Conservation (phyloP, 2,113 vertebrate genomes). For the Corythoichthys intestinalis region DNA sequence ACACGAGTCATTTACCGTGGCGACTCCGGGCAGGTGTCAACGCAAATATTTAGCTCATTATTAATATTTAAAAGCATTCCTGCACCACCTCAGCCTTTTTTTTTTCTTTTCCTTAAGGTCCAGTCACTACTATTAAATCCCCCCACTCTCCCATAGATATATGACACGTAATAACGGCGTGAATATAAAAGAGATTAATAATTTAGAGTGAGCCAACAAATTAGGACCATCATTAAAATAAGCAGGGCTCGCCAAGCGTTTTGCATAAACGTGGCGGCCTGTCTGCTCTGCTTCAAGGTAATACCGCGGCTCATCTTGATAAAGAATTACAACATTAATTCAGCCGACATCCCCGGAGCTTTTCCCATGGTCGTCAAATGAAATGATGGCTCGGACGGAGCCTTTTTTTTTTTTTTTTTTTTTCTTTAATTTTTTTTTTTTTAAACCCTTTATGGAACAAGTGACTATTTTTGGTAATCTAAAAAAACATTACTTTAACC, state of each 20-base stretch:
- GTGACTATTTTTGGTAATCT: too few species aligned
- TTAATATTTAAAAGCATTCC: conserved; percentile 97
- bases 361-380: conserved; percentile 84
- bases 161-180: conserved; percentile 99
- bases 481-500: too few species aligned
- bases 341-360: conserved; percentile 97
- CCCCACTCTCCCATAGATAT: conserved; percentile 88
- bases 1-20: conserved; percentile 80
- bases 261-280: conserved; percentile 87
- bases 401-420: conserved; percentile 86
- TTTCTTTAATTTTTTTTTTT: conserved; percentile 49
- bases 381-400: conserved; percentile 89
- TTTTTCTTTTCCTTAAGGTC: conserved; percentile 83
- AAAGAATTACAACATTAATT: conserved; percentile 99
- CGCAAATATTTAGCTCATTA: conserved; percentile 99
- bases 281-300: conserved; percentile 83
- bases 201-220: conserved; percentile 99
- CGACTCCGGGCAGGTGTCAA: conserved; percentile 86
- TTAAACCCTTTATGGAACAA: too few species aligned
- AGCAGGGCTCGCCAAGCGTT: conserved; percentile 90
- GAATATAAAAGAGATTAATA: conserved; percentile 99
- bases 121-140: conserved; percentile 98
- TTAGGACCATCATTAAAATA: conserved; percentile 99
- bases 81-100: conserved; percentile 72
- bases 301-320: conserved; percentile 86